A percentile compares a stretch with the other conserved stretches of the same genome.
Conservation (phyloP, 2,797 vertebrate genomes). For the Diplodus sargus region DNA sequence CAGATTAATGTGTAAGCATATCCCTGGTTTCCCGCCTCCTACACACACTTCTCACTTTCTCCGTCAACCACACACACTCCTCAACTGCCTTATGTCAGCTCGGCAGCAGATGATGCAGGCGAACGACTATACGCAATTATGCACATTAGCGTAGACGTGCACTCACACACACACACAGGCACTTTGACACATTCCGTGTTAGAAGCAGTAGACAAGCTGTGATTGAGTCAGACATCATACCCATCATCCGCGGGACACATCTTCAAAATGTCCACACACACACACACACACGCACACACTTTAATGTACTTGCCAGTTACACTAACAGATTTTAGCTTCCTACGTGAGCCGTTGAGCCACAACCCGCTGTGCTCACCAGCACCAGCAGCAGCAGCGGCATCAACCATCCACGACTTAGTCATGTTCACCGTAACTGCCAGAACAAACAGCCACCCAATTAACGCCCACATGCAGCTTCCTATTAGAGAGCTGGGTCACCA, state of each 20-base stretch:
- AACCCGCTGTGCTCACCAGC: constrained; percentile 24
- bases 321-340: constrained; percentile 48
- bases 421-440: constrained; percentile 10
- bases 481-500: constrained; percentile 25
- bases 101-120: constrained; percentile 61
- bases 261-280: constrained; percentile 5
- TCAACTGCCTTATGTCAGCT: constrained; percentile 58
- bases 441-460: constrained; percentile 30
- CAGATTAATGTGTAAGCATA: constrained; percentile 71
- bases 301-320: constrained; percentile 26
- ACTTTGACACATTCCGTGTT: not conserved
- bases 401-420: constrained; percentile 24
- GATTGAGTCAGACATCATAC: constrained; percentile 50
- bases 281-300: constrained; percentile 3
- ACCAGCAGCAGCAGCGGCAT: constrained; percentile 3
- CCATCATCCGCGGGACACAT: constrained; percentile 21
- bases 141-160: constrained; percentile 35
- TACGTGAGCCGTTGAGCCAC: constrained; percentile 24
- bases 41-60: constrained; percentile 62
- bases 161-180: not conserved
- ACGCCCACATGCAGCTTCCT: constrained; percentile 28
- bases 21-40: constrained; percentile 44
- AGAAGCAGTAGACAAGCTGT: constrained; percentile 41
- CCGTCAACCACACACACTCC: constrained; percentile 33
- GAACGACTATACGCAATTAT: constrained; percentile 41